phyloP scores from a whole-genome alignment of 1,140 invertebrate genomes.

The Branchinecta lynchi region DNA sequence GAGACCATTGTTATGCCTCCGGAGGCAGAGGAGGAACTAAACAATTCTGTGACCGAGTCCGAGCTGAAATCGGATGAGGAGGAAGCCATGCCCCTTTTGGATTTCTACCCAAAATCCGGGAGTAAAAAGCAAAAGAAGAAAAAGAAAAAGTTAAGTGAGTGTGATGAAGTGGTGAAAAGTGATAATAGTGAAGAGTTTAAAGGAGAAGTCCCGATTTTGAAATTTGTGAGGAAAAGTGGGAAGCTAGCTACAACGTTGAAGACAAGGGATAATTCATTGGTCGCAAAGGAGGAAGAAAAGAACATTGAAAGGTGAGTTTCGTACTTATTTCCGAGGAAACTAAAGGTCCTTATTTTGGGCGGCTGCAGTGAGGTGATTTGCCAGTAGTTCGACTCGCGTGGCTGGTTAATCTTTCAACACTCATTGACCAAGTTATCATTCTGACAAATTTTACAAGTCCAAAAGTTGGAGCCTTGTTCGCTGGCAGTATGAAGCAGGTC shows the following conservation, averaged over 20 bases:
- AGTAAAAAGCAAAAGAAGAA: background rate
- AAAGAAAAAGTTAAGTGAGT: background rate
- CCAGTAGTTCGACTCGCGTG: too few relatives aligned
- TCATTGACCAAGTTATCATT: too few relatives aligned
- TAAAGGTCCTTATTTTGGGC: too few relatives aligned
- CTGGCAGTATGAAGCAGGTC: too few relatives aligned
- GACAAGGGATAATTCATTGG: background rate
- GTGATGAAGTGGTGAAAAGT: background rate
- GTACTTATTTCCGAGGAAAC: too few relatives aligned
- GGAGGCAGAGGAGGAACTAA: too few relatives aligned
- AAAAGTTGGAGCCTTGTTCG: too few relatives aligned
- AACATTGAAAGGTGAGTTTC: too few relatives aligned
- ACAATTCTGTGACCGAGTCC: background rate
- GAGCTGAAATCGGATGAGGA: background rate
- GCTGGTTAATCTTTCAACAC: too few relatives aligned
- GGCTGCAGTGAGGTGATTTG: too few relatives aligned
- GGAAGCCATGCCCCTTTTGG: background rate
- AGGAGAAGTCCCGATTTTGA: background rate
- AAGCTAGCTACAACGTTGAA: constrained; percentile 1
- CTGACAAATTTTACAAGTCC: too few relatives aligned
- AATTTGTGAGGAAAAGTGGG: background rate
- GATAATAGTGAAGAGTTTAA: background rate
- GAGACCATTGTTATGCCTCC: background rate
- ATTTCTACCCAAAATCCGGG: background rate
- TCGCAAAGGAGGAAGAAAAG: too few relatives aligned